Percentiles rank a stretch among this genome's conserved stretches.
These are phyloP conservation scores for Parelbella ahira DNA, from an alignment of 2,888 invertebrate genomes.

Conservation along the genomic window DNA sequence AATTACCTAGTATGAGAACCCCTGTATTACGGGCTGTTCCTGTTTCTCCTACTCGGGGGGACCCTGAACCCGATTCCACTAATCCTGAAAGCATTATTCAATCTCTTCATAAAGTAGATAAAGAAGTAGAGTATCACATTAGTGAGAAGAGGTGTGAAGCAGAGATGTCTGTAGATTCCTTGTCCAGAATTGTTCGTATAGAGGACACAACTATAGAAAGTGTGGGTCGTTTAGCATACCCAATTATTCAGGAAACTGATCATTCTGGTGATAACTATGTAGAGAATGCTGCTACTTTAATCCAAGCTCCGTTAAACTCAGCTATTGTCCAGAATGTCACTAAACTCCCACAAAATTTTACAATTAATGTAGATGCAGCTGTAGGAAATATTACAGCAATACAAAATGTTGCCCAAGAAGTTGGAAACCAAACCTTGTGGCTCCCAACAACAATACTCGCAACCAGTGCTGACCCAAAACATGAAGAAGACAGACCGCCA, in stretches of 20 bases:
- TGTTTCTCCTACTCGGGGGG: slow-evolving; percentile 57
- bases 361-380: slow-evolving; percentile 71
- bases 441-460: slow-evolving; percentile 71
- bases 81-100: slow-evolving; percentile 71
- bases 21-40: slow-evolving; percentile 68
- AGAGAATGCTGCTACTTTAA: slow-evolving; percentile 63
- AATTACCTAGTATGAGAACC: slow-evolving; percentile 67
- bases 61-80: slow-evolving; percentile 73
- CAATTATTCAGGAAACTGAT: slow-evolving; percentile 64
- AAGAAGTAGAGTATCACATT: slow-evolving; percentile 69
- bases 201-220: slow-evolving; percentile 63
- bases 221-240: slow-evolving; percentile 64
- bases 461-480: slow-evolving; percentile 61
- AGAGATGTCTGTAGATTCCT: slow-evolving; percentile 66
- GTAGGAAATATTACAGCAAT: slow-evolving; percentile 71
- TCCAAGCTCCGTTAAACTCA: slow-evolving; percentile 65
- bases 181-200: slow-evolving; percentile 66
- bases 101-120: slow-evolving; percentile 55
- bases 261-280: slow-evolving; percentile 65
- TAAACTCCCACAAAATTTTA: slow-evolving; percentile 71
- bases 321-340: slow-evolving; percentile 74
- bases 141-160: slow-evolving; percentile 58
- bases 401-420: slow-evolving; percentile 73
- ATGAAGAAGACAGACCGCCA: slow-evolving; percentile 60
- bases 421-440: slow-evolving; percentile 69